phyloP scores from a whole-genome alignment of 2,888 invertebrate genomes.

The Drosophila pseudotalamancana region DNA sequence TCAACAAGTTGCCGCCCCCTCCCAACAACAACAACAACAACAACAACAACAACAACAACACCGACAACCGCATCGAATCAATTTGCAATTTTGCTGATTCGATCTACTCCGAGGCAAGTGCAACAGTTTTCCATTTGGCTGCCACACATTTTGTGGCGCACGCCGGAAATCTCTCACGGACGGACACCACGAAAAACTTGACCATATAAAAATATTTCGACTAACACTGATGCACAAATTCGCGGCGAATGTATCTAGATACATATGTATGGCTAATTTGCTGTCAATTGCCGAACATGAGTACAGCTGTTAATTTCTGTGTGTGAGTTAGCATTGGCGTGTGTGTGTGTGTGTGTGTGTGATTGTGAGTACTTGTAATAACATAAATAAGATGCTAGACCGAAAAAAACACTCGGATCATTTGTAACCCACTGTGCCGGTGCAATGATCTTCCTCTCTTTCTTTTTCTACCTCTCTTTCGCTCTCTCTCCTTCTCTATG shows the following conservation, averaged over 20 bases:
- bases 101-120: conserved; percentile 43
- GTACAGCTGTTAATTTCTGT: background rate
- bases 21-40: background rate
- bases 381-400: conserved; percentile 57
- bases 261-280: conserved; percentile 51
- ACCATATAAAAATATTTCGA: conserved; percentile 19
- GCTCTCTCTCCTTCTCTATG: background rate
- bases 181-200: conserved; percentile 16
- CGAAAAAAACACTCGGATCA: conserved; percentile 60
- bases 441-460: conserved; percentile 58
- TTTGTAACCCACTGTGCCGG: conserved; percentile 59
- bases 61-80: conserved; percentile 63
- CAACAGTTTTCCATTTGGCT: conserved; percentile 12
- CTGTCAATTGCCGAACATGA: conserved; percentile 51
- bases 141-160: conserved; percentile 26
- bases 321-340: background rate
- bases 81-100: conserved; percentile 55
- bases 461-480: background rate
- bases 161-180: conserved; percentile 9
- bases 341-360: conserved; percentile 6
- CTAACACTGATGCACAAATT: conserved; percentile 13
- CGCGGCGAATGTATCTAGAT: conserved; percentile 36
- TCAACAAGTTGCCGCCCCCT: conserved; percentile 69
- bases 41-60: conserved; percentile 43
- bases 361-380: conserved; percentile 48